Base-by-base conservation (phyloP, 2,113 vertebrate species). In the Pseudonaja textilis region DNA sequence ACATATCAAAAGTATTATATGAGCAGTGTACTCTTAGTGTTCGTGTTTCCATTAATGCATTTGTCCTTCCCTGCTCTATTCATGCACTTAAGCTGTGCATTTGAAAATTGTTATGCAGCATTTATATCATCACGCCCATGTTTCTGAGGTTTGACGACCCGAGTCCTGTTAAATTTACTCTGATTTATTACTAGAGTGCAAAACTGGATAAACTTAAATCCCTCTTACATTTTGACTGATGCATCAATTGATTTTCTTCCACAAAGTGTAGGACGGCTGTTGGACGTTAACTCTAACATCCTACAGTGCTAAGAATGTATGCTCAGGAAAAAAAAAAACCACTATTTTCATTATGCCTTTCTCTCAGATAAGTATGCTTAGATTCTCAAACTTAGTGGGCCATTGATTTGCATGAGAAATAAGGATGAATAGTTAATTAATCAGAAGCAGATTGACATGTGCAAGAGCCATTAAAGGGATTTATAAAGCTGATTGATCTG, bases 401-500 rank as follows among this genome's bases (percentile, higher is more conserved):
- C 56, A 52, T 34, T 87, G 56, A 87, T 87, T 29, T 23, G 23
- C 56, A 7, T 50, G 39, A 64, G 42, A 92, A 61, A 64, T 52
- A 92, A 87, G 3, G 47, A 81, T 22, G 29, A 47, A 87, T 59
- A n/a, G n/a, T 59, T 55, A 92, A 87, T 61, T 64, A 92, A 64
- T 87, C 56, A 87, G 47, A 69, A 64, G 50, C 91, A 64, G n/a
- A n/a, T 20, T 5, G 45, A 42, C 39, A 74, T 55, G 59, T 88
- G 16, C 6, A 88, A 88, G 88, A 74, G 50, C 34, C 86, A 88
- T 69, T 92, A 88, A 88, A 54, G 34, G 74, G 34, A 34, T 61
- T 45, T 92, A 61, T 74, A 88, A 34, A 88, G 91, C 50, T 92
- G 91, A 92, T 92, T 92, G 91, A 92, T 92, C 34, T 88, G 47